Evolutionary conservation across 2,888 invertebrate species (phyloP).

Genomic region (Cantharis flavilabris): DNA sequence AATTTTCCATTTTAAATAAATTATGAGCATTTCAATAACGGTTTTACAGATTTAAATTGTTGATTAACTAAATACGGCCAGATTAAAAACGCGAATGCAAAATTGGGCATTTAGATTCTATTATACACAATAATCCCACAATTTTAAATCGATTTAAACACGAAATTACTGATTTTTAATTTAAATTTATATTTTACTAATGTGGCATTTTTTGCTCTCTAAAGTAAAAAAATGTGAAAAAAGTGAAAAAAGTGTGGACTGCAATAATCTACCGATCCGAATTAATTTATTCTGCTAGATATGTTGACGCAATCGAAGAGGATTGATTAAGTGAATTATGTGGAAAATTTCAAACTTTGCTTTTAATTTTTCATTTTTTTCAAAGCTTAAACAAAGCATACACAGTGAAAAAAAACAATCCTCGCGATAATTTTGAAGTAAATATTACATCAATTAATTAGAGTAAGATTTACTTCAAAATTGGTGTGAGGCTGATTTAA

Average conservation of each 20-base stretch:
- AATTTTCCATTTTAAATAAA: neutral
- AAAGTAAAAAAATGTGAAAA: too few relatives aligned
- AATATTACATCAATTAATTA: too few relatives aligned
- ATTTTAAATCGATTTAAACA: slow-evolving; percentile 52
- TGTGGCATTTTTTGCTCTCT: neutral
- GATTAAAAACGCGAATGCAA: slow-evolving; percentile 40
- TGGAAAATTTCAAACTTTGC: too few relatives aligned
- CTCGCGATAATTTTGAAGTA: too few relatives aligned
- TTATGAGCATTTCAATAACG: slow-evolving; percentile 24
- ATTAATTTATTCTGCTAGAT: neutral
- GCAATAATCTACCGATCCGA: neutral
- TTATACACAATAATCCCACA: slow-evolving; percentile 48
- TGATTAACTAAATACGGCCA: slow-evolving; percentile 24
- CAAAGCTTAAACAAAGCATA: too few relatives aligned
- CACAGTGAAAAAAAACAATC: too few relatives aligned
- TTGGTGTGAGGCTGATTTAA: too few relatives aligned
- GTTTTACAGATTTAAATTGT: slow-evolving; percentile 25
- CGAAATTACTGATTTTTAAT: slow-evolving; percentile 47
- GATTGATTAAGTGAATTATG: neutral
- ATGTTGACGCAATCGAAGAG: neutral
- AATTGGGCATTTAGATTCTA: slow-evolving; percentile 46
- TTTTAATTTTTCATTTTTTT: too few relatives aligned
- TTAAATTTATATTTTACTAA: slow-evolving; percentile 21
- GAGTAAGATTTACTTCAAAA: too few relatives aligned
- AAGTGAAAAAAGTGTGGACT: neutral